These are phyloP conservation scores for Antheraea pernyi DNA, from an alignment of 1,140 invertebrate species.

Conservation along the genomic window DNA sequence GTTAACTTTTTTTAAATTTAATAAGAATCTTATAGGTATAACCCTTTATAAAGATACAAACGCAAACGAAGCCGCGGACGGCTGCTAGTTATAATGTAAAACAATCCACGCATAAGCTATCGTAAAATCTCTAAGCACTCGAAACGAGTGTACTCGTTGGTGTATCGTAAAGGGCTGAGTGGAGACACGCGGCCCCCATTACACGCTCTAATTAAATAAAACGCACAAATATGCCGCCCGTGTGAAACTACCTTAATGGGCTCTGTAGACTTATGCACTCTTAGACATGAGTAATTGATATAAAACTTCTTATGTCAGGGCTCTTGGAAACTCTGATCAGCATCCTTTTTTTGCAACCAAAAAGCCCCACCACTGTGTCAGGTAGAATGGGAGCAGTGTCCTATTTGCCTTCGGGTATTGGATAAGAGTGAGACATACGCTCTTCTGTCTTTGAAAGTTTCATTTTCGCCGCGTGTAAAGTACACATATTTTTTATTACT, in stretches of 20 bases:
- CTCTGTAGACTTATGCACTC: background rate
- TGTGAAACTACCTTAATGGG: conserved; percentile 27
- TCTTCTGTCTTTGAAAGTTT: no score
- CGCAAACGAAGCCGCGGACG: background rate
- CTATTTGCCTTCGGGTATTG: no score
- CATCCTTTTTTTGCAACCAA: no score
- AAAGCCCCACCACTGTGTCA: no score
- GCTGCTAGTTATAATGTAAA: background rate
- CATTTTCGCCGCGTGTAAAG: no score
- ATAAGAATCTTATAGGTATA: no score
- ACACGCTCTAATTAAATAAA: conserved; percentile 42
- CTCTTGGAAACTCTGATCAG: no score
- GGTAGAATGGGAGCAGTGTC: no score
- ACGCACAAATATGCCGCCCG: conserved; percentile 29
- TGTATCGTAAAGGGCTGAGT: conserved; percentile 9
- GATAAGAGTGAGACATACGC: no score
- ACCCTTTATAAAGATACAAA: no score
- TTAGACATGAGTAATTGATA: background rate
- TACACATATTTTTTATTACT: no score
- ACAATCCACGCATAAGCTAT: background rate
- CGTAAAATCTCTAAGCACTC: background rate
- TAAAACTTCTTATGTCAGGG: background rate
- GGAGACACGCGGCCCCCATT: conserved; percentile 42
- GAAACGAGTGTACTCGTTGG: background rate
- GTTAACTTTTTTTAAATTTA: no score